phyloP scores from a whole-genome alignment of 1,140 invertebrate genomes.

The Macrobrachium rosenbergii region DNA sequence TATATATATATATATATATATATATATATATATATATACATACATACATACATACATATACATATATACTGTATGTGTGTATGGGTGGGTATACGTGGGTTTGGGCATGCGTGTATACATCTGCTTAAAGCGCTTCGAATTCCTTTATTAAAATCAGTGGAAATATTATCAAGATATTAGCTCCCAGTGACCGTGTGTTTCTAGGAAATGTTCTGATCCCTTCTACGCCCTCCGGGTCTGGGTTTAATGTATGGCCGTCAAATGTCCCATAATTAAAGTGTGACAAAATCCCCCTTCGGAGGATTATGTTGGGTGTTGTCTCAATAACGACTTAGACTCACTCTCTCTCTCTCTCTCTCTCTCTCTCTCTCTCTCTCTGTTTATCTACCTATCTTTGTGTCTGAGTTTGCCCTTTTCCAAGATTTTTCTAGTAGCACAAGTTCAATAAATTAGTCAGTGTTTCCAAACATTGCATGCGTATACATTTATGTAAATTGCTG shows the following conservation, averaged over 20 bases:
- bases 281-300: too few relatives aligned
- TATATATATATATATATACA: slow-evolving; percentile 7
- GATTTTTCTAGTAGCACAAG: not conserved
- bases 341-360: slow-evolving; percentile 20
- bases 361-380: slow-evolving; percentile 11
- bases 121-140: too few relatives aligned
- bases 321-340: not conserved
- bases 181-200: too few relatives aligned
- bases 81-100: not conserved
- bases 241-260: too few relatives aligned
- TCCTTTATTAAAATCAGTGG: too few relatives aligned
- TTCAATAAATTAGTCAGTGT: not conserved
- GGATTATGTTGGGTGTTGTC: not conserved
- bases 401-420: not conserved
- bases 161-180: too few relatives aligned
- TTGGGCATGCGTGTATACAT: not conserved
- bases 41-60: not conserved
- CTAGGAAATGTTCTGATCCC: not conserved
- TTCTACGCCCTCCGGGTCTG: not conserved
- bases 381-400: not conserved
- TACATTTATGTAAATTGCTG: not conserved
- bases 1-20: slow-evolving; percentile 2
- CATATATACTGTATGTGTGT: not conserved
- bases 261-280: too few relatives aligned
- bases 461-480: not conserved